phyloP scores from a whole-genome alignment of 2,888 invertebrate genomes.

The Margaritifera margaritifera region DNA sequence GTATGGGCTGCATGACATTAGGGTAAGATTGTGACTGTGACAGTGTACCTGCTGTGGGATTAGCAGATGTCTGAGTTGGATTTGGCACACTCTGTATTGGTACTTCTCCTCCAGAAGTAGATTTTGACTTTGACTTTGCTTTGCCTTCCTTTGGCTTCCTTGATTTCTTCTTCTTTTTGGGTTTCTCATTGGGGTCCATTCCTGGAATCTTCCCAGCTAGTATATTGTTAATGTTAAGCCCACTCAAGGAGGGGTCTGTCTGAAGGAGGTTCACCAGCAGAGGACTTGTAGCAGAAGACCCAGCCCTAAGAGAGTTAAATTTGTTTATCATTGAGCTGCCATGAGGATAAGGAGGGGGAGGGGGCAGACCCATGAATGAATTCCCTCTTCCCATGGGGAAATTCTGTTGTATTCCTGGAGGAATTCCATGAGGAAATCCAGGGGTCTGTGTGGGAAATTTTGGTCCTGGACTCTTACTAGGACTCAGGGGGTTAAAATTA shows the following conservation, averaged over 20 bases:
- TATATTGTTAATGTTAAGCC: conserved; percentile 45
- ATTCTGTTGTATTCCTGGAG: conserved; percentile 30
- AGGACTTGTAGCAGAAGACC: conserved; percentile 81
- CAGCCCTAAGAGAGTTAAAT: conserved; percentile 53
- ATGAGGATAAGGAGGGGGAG: conserved; percentile 62
- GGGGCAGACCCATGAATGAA: conserved; percentile 48
- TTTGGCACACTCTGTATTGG: conserved; percentile 43
- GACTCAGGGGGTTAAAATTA: conserved; percentile 25
- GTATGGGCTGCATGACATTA: conserved; percentile 26
- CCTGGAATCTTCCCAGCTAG: conserved; percentile 49
- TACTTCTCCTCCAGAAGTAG: conserved; percentile 31
- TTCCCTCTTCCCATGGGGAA: conserved; percentile 24
- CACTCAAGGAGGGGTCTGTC: conserved; percentile 78
- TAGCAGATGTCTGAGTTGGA: conserved; percentile 12
- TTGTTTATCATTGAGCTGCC: conserved; percentile 55
- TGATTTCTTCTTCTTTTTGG: conserved; percentile 54
- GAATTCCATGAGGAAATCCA: conserved; percentile 24
- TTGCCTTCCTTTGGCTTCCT: conserved; percentile 54
- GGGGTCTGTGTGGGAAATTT: conserved; percentile 39
- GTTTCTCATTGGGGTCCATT: conserved; percentile 39
- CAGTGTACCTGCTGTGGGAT: conserved; percentile 16
- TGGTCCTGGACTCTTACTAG: conserved; percentile 40
- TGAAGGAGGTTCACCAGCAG: conserved; percentile 92
- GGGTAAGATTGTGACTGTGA: conserved; percentile 20
- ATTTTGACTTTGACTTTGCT: conserved; percentile 17